Conservation (phyloP, 2,113 vertebrate species). For the Crotalus horridus region DNA sequence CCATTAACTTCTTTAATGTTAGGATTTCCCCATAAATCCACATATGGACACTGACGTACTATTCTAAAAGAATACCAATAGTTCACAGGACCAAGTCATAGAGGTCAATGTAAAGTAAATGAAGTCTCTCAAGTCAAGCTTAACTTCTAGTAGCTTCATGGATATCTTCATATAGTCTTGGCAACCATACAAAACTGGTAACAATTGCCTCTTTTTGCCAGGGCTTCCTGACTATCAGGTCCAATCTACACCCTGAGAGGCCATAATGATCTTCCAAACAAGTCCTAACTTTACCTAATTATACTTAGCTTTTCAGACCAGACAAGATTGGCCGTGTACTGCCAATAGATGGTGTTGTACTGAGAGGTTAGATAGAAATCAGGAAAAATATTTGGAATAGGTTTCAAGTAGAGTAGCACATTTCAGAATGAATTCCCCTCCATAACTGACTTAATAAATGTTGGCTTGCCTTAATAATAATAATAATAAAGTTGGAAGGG, state of each 20-base stretch:
- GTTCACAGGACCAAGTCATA: background rate
- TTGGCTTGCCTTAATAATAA: background rate
- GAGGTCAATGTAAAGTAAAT: background rate
- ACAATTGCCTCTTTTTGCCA: background rate
- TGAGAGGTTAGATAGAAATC: background rate
- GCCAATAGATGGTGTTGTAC: background rate
- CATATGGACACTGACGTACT: background rate
- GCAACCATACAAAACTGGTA: background rate
- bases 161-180: background rate
- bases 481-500: no score
- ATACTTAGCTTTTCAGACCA: background rate
- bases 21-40: background rate
- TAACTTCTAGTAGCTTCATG: background rate
- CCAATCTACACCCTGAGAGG: background rate
- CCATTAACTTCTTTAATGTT: background rate
- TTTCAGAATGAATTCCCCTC: background rate
- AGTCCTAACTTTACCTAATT: background rate
- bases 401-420: background rate
- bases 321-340: background rate
- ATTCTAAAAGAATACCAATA: background rate
- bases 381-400: background rate
- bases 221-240: background rate
- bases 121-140: background rate
- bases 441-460: background rate
- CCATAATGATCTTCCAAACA: background rate